phyloP scores from a whole-genome alignment of 2,113 vertebrate genomes.

The Sorex araneus region DNA sequence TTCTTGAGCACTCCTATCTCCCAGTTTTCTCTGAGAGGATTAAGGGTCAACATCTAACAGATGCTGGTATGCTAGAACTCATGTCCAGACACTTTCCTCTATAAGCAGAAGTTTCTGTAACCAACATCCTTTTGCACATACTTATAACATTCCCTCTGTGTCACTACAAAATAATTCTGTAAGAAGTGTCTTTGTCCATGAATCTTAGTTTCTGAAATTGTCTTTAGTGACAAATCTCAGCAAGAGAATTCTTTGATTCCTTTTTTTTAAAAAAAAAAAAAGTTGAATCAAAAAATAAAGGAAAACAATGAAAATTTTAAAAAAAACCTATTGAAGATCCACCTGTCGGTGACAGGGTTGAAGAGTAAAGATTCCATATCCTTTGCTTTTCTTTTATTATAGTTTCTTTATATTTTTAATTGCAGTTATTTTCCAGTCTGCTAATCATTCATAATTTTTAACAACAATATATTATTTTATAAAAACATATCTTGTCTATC shows the following conservation, averaged over 20 bases:
- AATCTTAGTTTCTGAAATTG: conserved; percentile 1
- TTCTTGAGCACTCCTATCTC: not conserved
- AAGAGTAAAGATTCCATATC: too few species aligned
- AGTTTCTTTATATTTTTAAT: not conserved
- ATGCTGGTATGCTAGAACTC: not conserved
- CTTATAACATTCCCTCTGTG: not conserved
- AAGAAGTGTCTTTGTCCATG: not conserved
- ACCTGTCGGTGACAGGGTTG: not conserved
- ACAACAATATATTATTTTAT: not conserved
- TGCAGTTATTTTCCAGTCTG: not conserved
- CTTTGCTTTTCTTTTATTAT: too few species aligned
- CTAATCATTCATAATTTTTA: conserved; percentile 6
- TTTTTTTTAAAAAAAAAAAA: not conserved
- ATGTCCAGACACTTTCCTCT: too few species aligned
- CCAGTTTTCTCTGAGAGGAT: not conserved
- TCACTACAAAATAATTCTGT: not conserved
- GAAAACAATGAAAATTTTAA: not conserved
- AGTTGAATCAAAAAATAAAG: too few species aligned
- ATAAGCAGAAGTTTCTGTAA: not conserved
- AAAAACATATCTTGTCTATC: not conserved
- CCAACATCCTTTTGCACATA: not conserved
- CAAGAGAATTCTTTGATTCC: not conserved
- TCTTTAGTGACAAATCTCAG: not conserved
- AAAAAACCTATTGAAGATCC: not conserved
- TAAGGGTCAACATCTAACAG: fast-evolving